Evolutionary conservation across 2,113 vertebrate genomes (phyloP), one percentile per base, ranked within the genome.

Genomic region (Rana temporaria): DNA sequence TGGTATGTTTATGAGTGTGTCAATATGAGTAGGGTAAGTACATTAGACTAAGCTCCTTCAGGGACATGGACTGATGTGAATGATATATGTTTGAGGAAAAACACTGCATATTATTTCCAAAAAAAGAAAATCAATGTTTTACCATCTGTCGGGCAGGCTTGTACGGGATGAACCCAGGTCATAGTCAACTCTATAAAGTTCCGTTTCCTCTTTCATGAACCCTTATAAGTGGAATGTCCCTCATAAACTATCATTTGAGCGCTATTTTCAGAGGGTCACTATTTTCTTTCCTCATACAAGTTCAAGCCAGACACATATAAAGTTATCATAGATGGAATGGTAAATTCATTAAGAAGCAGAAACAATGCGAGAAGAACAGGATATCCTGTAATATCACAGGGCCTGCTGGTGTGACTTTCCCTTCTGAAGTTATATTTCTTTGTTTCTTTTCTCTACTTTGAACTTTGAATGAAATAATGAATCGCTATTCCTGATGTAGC

Each of bases 391-490:
- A 32, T 55, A 74, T 82, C 70, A 67, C 30, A 34, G 4, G 52
- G 26, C 6, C 42, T 14, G 62, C n/a, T 26, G 62, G 55, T 57
- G n/a, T 19, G 59, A 82, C 80, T 82, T 82, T 82, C 80, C 62
- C 80, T 64, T 56, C 14, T 75, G 4, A 63, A 42, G 4, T 59
- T 63, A 26, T 71, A 62, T 71, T 20, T 62, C 66, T 22, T 70
- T 38, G 34, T 38, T 52, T 32, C 30, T 80, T 69, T 69, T 56
- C 72, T 48, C 18, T 53, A 34, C 79, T 81, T 81, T 81, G 78
- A 80, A 80, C 66, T 71, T 71, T 22, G 38, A 79, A 60, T 70
- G 66, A 70, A 80, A 80, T 62, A 79, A 59, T 79, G 78, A 80
- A 38, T 66, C 34, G 30, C 48, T 80, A 80, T 70, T 69, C 30